Base-by-base conservation (phyloP, 1,140 invertebrate genomes). In the Lepidurus apus region DNA sequence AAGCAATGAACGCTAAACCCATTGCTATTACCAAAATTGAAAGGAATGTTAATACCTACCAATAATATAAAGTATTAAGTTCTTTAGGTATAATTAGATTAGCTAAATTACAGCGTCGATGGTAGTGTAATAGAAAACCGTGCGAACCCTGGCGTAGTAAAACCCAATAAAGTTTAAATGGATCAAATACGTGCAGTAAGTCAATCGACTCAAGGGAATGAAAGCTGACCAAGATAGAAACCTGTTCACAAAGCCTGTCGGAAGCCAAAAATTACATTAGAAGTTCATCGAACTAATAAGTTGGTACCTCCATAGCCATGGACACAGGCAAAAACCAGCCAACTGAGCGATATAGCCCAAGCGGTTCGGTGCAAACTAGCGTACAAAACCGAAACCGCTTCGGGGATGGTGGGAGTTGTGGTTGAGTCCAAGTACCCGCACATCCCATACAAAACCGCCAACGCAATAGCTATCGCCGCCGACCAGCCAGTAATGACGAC, bases 101-200 rank as follows among this genome's bases (percentile, higher is more conserved):
- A 34, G 34, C 4, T 34, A 4, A 26, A 47, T 76, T 26, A 76
- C 13, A 11, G 24, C 1, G 44, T 21, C 24, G 5, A 79, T 13
- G 10, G 74, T 65, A 7, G 79, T 79, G 47, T 85, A 93, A 91
- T 82, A 93, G 89, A 76, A 93, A 86, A 10, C 87, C 86, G 82
- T 93, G 91, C 83, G 92, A 89, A n/a, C 94, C 84, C 83, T 93
- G 92, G 17, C 93, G 85, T 4, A 93, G 90, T 80, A 93, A 73
- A 90, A 89, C 17, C 91, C 91, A 73, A 92, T 88, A 85, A 91
- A 90, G 92, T 93, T 93, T 79, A 95, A 93, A 86, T 97, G 95
- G 11, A 97, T 89, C 42, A 97, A 88, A 84, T 97, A 98, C 10
- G 94, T 92, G 83, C 93, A 93, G 85, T 96, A 97, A 1, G 95